Evolutionary conservation across 2,888 invertebrate genomes (phyloP).

Genomic region (Troides helena): DNA sequence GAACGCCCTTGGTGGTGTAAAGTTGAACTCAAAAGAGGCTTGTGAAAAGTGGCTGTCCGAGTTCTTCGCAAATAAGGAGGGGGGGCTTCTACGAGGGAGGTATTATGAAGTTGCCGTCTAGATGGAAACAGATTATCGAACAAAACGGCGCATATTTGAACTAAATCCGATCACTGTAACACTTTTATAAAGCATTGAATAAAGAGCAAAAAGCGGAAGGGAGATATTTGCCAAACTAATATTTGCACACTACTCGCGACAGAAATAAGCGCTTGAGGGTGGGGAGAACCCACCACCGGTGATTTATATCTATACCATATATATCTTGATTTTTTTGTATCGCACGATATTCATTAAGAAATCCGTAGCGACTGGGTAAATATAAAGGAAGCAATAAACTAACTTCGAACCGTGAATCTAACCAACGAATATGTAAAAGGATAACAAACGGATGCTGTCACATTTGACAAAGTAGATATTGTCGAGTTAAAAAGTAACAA

Average conservation of each 20-base stretch:
- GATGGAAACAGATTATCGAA: too few species aligned
- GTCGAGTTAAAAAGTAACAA: slow-evolving; percentile 26
- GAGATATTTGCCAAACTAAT: too few species aligned
- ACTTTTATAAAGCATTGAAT: too few species aligned
- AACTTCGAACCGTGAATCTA: slow-evolving; percentile 5
- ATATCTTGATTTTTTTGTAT: not conserved
- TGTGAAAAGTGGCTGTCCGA: too few species aligned
- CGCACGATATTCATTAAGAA: slow-evolving; percentile 1
- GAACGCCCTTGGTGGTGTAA: too few species aligned
- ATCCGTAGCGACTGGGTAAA: not conserved
- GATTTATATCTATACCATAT: not conserved
- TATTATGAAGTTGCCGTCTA: too few species aligned
- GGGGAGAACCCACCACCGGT: not conserved
- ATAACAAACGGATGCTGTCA: slow-evolving; percentile 27
- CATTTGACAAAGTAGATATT: slow-evolving; percentile 27
- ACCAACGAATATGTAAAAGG: slow-evolving; percentile 23
- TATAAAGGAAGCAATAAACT: slow-evolving; percentile 18
- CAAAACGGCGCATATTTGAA: too few species aligned
- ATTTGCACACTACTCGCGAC: slow-evolving; percentile 1
- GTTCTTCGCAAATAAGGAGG: too few species aligned
- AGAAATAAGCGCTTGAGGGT: not conserved
- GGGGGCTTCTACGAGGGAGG: too few species aligned
- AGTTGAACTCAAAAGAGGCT: too few species aligned
- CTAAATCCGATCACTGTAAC: too few species aligned
- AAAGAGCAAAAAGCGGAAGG: too few species aligned